phyloP scores from a whole-genome alignment of 2,797 vertebrate species.

The Eleutherodactylus coqui region DNA sequence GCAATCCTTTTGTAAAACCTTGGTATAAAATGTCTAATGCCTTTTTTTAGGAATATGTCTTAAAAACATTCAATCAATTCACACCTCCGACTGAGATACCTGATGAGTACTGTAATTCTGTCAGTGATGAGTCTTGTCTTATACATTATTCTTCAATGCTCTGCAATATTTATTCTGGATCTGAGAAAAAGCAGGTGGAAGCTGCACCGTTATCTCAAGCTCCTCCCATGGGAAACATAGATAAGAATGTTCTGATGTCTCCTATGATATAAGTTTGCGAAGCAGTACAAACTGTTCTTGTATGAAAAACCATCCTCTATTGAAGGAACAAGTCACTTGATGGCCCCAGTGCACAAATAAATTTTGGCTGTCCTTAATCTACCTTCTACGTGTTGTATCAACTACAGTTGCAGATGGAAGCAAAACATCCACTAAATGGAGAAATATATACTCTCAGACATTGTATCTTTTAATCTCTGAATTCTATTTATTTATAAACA shows the following conservation, averaged over 20 bases:
- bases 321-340: background rate
- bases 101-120: background rate
- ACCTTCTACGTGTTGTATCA: background rate
- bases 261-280: background rate
- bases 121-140: slow-evolving; percentile 9
- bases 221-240: slow-evolving; percentile 11
- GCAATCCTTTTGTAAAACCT: too few species aligned
- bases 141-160: background rate
- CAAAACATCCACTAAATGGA: background rate
- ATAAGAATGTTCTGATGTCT: slow-evolving; percentile 23
- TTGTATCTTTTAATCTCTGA: background rate
- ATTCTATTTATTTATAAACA: background rate
- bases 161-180: slow-evolving; percentile 14
- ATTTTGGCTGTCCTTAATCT: background rate
- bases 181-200: background rate
- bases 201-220: background rate
- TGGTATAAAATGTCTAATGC: too few species aligned
- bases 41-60: too few species aligned
- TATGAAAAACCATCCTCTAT: background rate
- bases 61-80: background rate
- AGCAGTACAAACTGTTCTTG: background rate
- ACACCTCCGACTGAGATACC: background rate
- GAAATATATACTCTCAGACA: too few species aligned
- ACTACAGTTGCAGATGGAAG: background rate
- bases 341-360: background rate